Conservation (phyloP, 2,113 vertebrate genomes). For the Atractosteus spatula region DNA sequence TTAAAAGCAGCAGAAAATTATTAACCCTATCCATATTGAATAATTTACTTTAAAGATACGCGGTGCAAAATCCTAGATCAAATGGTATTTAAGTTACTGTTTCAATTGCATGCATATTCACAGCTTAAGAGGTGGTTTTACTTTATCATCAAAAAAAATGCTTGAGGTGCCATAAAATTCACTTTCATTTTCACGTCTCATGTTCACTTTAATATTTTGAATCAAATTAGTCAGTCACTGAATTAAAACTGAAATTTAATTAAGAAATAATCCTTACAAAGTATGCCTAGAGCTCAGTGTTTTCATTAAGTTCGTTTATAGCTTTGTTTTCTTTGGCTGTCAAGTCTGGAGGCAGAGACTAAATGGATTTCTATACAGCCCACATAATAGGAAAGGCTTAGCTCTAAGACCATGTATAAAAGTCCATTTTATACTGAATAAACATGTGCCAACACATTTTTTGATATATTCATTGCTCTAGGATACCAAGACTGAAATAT, state of each 20-base stretch:
- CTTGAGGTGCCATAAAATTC: not conserved
- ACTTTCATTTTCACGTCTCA: constrained; percentile 1
- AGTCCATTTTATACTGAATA: constrained; percentile 13
- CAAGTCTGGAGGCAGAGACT: constrained; percentile 38
- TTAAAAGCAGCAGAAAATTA: not conserved
- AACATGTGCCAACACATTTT: constrained; percentile 5
- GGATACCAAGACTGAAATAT: constrained; percentile 5
- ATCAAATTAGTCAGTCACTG: constrained; percentile 1
- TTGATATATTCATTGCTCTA: constrained; percentile 13
- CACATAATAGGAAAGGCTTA: constrained; percentile 40
- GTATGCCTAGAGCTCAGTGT: constrained; percentile 55
- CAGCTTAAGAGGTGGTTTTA: constrained; percentile 11
- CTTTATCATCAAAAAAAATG: not conserved
- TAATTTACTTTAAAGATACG: not conserved
- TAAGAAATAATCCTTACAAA: constrained; percentile 58
- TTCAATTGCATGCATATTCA: constrained; percentile 1
- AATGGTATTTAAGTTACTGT: not conserved
- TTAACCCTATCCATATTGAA: not conserved
- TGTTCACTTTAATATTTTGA: constrained; percentile 8
- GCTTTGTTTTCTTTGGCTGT: constrained; percentile 58
- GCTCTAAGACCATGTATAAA: constrained; percentile 10
- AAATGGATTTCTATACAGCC: constrained; percentile 44
- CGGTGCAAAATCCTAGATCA: not conserved
- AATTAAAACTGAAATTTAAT: constrained; percentile 46
- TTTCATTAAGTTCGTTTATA: constrained; percentile 64